These are phyloP conservation scores for Eufriesea mexicana DNA, from an alignment of 1,140 invertebrate genomes.

Conservation along the genomic window DNA sequence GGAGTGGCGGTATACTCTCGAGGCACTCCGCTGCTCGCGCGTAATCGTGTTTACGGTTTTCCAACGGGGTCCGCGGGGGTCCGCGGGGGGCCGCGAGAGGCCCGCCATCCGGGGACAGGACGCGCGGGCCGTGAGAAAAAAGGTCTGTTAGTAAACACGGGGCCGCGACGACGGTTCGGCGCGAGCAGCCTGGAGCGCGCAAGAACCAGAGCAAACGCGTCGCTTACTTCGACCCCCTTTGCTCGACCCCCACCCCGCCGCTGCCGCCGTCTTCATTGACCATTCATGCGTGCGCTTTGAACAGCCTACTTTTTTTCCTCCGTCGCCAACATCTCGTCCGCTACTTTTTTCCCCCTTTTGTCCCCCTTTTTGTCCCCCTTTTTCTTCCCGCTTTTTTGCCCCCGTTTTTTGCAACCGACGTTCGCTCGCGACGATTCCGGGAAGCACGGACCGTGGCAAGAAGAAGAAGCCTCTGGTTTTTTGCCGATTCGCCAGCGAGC, in stretches of 20 bases:
- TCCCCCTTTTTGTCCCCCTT: neutral
- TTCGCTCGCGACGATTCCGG: neutral
- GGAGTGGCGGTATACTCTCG: neutral
- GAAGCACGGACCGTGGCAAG: neutral
- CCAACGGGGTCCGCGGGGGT: neutral
- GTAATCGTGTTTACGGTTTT: constrained; percentile 62
- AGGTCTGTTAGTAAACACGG: constrained; percentile 57
- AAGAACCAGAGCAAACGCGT: constrained; percentile 19
- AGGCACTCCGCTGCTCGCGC: neutral
- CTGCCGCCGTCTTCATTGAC: constrained; percentile 20
- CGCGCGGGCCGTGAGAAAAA: constrained; percentile 61
- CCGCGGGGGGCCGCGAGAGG: constrained; percentile 20
- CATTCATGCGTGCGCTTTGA: constrained; percentile 10
- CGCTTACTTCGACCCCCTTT: neutral
- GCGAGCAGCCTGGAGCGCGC: constrained; percentile 16
- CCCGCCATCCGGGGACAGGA: constrained; percentile 16
- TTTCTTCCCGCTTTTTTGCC: neutral
- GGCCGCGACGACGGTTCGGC: constrained; percentile 14
- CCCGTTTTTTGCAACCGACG: neutral
- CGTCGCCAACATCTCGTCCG: neutral
- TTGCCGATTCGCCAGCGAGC: neutral
- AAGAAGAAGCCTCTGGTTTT: neutral
- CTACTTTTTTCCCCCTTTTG: neutral
- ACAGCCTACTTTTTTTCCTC: neutral
- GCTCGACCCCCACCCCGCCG: neutral